Conservation (phyloP, 2,888 invertebrate genomes). For the Stictocephala bisonia region DNA sequence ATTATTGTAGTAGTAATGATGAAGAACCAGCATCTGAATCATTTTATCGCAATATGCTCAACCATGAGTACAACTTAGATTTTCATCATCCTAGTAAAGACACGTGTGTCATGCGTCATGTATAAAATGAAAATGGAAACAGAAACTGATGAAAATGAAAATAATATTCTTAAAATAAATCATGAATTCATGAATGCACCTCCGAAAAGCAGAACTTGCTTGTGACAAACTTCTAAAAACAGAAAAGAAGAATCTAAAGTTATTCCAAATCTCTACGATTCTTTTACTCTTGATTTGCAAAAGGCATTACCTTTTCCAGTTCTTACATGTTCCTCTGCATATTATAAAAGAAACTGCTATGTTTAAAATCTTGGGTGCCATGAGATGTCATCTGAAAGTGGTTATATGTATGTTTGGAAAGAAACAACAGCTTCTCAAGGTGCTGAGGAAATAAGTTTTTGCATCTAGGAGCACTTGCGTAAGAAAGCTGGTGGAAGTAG, state of each 20-base stretch:
- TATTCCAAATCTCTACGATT: constrained; percentile 5
- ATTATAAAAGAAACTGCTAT: constrained; percentile 60
- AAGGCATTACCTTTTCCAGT: constrained; percentile 58
- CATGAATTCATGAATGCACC: constrained; percentile 38
- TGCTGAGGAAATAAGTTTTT: constrained; percentile 59
- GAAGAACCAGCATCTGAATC: constrained; percentile 45
- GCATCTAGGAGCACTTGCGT: constrained; percentile 58
- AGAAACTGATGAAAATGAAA: constrained; percentile 13
- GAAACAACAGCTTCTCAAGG: constrained; percentile 60
- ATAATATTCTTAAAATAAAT: constrained; percentile 19
- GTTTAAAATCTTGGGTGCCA: constrained; percentile 58
- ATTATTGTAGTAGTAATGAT: constrained; percentile 15
- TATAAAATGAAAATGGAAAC: constrained; percentile 36
- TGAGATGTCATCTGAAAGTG: constrained; percentile 58
- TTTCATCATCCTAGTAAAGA: constrained; percentile 51
- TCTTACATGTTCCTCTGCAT: constrained; percentile 58
- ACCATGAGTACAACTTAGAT: constrained; percentile 49
- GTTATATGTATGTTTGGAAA: constrained; percentile 60
- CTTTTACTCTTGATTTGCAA: constrained; percentile 51
- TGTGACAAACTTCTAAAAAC: constrained; percentile 20
- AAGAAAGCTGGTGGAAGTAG: too few species aligned
- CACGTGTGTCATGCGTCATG: constrained; percentile 50
- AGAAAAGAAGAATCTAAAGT: constrained; percentile 6
- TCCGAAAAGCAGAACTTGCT: constrained; percentile 36
- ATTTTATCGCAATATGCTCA: constrained; percentile 52